Percentiles rank a stretch among this genome's conserved stretches.
Conservation (phyloP, 2,888 invertebrate species). For the Lamellibrachia columna region DNA sequence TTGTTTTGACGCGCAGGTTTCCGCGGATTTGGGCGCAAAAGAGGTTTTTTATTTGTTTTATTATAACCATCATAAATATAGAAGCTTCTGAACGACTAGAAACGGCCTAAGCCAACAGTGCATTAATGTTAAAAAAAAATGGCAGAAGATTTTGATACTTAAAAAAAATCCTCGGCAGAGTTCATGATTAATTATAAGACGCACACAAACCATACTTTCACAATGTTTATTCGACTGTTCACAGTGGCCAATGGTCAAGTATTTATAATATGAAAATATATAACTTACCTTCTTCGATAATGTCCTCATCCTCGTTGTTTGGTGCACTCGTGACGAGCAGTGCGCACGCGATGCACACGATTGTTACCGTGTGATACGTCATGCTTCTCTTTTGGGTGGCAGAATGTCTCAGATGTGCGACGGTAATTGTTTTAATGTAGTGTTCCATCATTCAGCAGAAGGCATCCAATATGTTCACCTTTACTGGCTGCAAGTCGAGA, state of each 20-base stretch:
- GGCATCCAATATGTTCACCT: background rate
- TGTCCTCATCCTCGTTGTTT: background rate
- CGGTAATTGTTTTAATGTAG: background rate
- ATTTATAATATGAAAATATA: background rate
- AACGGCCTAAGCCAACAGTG: no score
- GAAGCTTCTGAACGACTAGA: no score
- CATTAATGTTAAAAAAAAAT: no score
- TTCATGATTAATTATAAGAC: no score
- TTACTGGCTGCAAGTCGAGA: background rate
- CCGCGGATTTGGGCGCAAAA: no score
- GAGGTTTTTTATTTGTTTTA: no score
- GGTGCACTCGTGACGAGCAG: background rate
- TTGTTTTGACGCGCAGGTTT: no score
- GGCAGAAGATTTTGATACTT: no score
- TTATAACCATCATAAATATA: no score
- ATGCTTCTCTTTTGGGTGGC: background rate
- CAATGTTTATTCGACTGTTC: background rate
- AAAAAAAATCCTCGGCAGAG: no score
- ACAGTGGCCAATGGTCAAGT: background rate
- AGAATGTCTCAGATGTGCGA: background rate
- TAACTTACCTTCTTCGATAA: background rate
- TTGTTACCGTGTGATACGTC: background rate
- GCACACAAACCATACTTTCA: background rate
- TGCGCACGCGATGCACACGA: background rate
- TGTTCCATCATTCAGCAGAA: background rate